Evolutionary conservation across 2,888 invertebrate species (phyloP).

Genomic region (Eulithis prunata): DNA sequence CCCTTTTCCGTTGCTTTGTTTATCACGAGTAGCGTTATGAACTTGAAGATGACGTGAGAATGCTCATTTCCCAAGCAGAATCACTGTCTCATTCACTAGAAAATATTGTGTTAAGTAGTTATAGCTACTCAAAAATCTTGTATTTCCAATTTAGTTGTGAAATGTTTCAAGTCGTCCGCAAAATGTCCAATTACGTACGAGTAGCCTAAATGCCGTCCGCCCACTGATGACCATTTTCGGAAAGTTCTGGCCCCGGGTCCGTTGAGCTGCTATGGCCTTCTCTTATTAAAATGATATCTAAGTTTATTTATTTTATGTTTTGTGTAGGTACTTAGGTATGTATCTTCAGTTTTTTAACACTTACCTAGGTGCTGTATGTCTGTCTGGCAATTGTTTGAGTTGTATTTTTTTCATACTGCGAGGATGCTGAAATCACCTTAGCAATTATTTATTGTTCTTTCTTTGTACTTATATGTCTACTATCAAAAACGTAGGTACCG

Average conservation of each 20-base stretch:
- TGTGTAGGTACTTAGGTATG: too few relatives aligned
- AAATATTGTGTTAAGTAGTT: slow-evolving; percentile 30
- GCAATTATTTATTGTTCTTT: too few relatives aligned
- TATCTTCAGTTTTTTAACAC: too few relatives aligned
- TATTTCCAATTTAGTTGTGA: slow-evolving; percentile 65
- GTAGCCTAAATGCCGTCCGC: slow-evolving; percentile 73
- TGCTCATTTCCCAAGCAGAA: slow-evolving; percentile 23
- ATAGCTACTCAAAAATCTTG: slow-evolving; percentile 48
- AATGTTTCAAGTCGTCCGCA: slow-evolving; percentile 64
- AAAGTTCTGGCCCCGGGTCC: slow-evolving; percentile 62
- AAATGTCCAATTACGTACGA: slow-evolving; percentile 60
- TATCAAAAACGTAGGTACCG: slow-evolving; percentile 31
- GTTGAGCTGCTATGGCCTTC: slow-evolving; percentile 47
- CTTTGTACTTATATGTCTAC: slow-evolving; percentile 4
- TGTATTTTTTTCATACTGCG: too few relatives aligned
- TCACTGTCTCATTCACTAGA: slow-evolving; percentile 23
- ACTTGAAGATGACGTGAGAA: slow-evolving; percentile 35
- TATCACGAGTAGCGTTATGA: slow-evolving; percentile 29
- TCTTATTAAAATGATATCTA: slow-evolving; percentile 28
- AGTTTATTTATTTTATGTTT: too few relatives aligned
- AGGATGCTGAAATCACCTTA: too few relatives aligned
- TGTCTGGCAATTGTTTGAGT: too few relatives aligned
- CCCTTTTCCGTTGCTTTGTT: slow-evolving; percentile 59
- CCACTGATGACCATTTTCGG: slow-evolving; percentile 69
- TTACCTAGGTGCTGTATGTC: too few relatives aligned